Evolutionary conservation across 2,888 invertebrate genomes (phyloP).

Genomic region (Mimas tiliae): DNA sequence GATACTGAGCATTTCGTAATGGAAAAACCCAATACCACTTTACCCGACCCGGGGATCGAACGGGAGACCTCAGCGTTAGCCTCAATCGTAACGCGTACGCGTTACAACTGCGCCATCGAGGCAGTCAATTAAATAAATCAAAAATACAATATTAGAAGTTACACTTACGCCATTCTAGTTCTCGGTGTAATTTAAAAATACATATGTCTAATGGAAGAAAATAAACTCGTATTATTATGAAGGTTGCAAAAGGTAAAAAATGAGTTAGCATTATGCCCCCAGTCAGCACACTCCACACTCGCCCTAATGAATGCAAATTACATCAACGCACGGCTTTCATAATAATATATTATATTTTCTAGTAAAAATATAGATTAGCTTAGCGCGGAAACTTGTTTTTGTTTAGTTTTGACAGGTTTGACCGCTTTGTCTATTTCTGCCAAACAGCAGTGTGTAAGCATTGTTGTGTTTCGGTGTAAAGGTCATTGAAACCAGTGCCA

Average conservation of each 20-base stretch:
- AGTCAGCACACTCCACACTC: slow-evolving; percentile 55
- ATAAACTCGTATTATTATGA: slow-evolving; percentile 43
- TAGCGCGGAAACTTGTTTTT: background rate
- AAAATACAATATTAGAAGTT: background rate
- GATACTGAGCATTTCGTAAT: too few species aligned
- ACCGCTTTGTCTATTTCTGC: too few species aligned
- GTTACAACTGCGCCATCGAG: too few species aligned
- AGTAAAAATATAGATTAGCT: slow-evolving; percentile 42
- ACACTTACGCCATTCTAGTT: background rate
- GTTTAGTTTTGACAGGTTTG: background rate
- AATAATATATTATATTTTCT: slow-evolving; percentile 62
- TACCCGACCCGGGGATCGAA: too few species aligned
- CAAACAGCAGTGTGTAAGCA: too few species aligned
- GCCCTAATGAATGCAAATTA: slow-evolving; percentile 79
- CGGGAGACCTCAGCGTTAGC: too few species aligned
- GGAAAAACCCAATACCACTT: too few species aligned
- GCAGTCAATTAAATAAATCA: too few species aligned
- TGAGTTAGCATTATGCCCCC: slow-evolving; percentile 31
- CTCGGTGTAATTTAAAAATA: slow-evolving; percentile 1
- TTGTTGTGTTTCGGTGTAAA: too few species aligned
- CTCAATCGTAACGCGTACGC: too few species aligned
- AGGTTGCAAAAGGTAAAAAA: slow-evolving; percentile 54
- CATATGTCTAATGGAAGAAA: slow-evolving; percentile 29
- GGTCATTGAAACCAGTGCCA: too few species aligned
- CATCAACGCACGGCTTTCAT: slow-evolving; percentile 67